Percentiles rank a stretch among this genome's conserved stretches.
These are phyloP conservation scores for Trissolcus brochymenae DNA, from an alignment of 2,888 invertebrate species.

Conservation along the genomic window DNA sequence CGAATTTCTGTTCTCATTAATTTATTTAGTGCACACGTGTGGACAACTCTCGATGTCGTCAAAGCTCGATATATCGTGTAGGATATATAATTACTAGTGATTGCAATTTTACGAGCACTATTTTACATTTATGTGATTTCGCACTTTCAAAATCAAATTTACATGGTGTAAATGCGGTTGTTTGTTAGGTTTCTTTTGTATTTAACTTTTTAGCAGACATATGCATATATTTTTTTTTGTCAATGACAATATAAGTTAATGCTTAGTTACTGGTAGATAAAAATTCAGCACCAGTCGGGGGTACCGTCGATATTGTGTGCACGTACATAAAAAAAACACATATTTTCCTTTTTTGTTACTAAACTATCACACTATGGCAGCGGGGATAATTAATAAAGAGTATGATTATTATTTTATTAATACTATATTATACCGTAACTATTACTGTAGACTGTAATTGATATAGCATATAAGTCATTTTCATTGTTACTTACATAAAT, in stretches of 20 bases:
- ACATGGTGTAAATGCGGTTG: slow-evolving; percentile 9
- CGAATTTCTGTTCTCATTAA: slow-evolving; percentile 63
- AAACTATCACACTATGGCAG: slow-evolving; percentile 72
- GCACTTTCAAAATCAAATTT: slow-evolving; percentile 18
- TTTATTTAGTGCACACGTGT: slow-evolving; percentile 54
- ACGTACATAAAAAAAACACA: slow-evolving; percentile 20
- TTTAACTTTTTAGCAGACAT: slow-evolving; percentile 12
- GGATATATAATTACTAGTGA: slow-evolving; percentile 10
- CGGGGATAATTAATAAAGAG: slow-evolving; percentile 70
- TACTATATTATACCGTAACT: slow-evolving; percentile 68
- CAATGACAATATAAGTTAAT: slow-evolving; percentile 10
- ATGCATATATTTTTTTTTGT: slow-evolving; percentile 4
- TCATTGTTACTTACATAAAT: slow-evolving; percentile 77
- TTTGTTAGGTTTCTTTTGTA: slow-evolving; percentile 24
- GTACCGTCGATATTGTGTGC: slow-evolving; percentile 53
- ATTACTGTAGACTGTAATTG: slow-evolving; percentile 71
- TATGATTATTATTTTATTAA: slow-evolving; percentile 69
- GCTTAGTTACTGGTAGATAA: slow-evolving; percentile 18
- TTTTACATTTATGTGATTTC: slow-evolving; percentile 29
- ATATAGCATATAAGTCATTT: slow-evolving; percentile 74
- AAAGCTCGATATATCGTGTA: background rate
- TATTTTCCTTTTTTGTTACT: slow-evolving; percentile 64
- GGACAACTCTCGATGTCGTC: slow-evolving; percentile 34
- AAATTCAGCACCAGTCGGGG: slow-evolving; percentile 33
- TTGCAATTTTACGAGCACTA: slow-evolving; percentile 28